These are phyloP conservation scores for Spodoptera littoralis DNA, from an alignment of 2,888 invertebrate genomes.

Conservation along the genomic window DNA sequence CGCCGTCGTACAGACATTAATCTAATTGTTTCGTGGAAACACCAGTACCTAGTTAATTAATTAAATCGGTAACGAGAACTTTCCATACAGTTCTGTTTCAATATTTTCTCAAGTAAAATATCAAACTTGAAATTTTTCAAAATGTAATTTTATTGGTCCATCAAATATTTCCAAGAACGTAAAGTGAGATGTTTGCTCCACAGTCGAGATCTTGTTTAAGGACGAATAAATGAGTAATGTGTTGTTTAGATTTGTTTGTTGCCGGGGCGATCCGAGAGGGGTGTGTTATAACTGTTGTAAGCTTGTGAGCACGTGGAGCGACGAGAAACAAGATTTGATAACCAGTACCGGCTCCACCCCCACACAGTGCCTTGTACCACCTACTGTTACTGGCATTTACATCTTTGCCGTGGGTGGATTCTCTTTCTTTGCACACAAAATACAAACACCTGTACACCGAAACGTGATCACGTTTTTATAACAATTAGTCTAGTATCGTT, in stretches of 20 bases:
- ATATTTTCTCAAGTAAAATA: too few relatives aligned
- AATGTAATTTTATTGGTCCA: too few relatives aligned
- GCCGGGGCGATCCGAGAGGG: neutral
- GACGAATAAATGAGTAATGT: slow-evolving; percentile 5
- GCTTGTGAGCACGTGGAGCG: slow-evolving; percentile 1
- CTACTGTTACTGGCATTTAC: slow-evolving; percentile 17
- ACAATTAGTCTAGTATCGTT: too few relatives aligned
- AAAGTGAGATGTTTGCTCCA: neutral
- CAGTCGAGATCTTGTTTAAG: neutral
- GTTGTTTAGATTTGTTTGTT: slow-evolving; percentile 8
- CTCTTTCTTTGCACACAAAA: neutral
- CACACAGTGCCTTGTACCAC: slow-evolving; percentile 1
- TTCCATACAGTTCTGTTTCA: too few relatives aligned
- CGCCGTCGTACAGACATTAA: too few relatives aligned
- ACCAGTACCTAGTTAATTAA: too few relatives aligned
- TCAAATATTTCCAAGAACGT: too few relatives aligned
- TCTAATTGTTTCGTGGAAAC: too few relatives aligned
- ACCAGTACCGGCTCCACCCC: neutral
- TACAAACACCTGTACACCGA: too few relatives aligned
- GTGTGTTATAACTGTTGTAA: slow-evolving; percentile 1
- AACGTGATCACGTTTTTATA: too few relatives aligned
- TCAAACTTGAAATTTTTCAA: too few relatives aligned
- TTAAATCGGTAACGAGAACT: too few relatives aligned
- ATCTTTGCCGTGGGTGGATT: slow-evolving; percentile 24
- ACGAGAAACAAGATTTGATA: neutral